Evolutionary conservation across 2,797 vertebrate genomes (phyloP).

Genomic region (Thamnophis elegans): DNA sequence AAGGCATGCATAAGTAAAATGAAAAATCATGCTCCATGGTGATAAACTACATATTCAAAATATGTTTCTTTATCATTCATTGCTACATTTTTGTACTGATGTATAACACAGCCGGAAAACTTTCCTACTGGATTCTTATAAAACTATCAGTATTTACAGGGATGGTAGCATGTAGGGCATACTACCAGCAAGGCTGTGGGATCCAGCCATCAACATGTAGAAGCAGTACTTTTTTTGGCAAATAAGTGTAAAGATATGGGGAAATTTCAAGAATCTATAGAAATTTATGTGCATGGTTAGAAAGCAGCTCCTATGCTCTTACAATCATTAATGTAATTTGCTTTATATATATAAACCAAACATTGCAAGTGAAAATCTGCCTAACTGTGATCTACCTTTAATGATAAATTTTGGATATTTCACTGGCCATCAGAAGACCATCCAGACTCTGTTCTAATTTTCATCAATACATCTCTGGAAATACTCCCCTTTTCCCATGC

Average conservation of each 20-base stretch:
- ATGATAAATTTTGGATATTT: background rate
- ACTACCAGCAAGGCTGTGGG: background rate
- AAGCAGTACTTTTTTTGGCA: background rate
- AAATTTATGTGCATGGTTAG: background rate
- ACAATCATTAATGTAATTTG: background rate
- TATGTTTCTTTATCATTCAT: background rate
- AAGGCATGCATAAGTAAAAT: background rate
- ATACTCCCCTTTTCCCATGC: constrained; percentile 26
- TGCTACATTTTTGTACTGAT: background rate
- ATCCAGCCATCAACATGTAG: background rate
- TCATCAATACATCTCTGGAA: constrained; percentile 54
- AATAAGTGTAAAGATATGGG: background rate
- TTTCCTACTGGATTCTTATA: background rate
- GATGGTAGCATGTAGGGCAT: background rate
- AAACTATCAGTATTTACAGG: background rate
- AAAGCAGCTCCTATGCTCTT: background rate
- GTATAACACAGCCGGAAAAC: background rate
- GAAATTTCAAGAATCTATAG: background rate
- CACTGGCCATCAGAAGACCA: background rate
- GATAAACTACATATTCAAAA: background rate
- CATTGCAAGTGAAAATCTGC: background rate
- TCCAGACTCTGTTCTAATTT: constrained; percentile 56
- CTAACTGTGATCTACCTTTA: background rate
- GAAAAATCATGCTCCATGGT: background rate
- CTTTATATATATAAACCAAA: background rate